Conservation (phyloP, 2,113 vertebrate species). For the Noturus placidus region DNA sequence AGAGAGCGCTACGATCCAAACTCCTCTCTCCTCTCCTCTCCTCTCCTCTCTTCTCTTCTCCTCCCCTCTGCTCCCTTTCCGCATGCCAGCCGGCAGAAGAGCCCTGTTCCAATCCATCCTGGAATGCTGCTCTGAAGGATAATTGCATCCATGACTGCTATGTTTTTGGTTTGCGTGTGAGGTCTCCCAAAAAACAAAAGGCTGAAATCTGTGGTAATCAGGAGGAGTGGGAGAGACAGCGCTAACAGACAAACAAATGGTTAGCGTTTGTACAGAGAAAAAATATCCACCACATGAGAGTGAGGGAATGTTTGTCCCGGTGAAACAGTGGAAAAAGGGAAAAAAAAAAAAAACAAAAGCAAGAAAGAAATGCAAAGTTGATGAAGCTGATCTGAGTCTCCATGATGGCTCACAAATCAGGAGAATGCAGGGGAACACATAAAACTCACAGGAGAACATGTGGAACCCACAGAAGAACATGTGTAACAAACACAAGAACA, state of each 20-base stretch:
- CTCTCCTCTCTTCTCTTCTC: not conserved
- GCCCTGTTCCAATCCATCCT: constrained; percentile 12
- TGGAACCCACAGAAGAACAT: not conserved
- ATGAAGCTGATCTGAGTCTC: constrained; percentile 32
- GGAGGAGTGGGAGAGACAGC: constrained; percentile 48
- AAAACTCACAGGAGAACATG: not conserved
- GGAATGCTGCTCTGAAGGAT: constrained; percentile 43
- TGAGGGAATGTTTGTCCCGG: constrained; percentile 23
- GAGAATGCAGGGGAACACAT: not conserved
- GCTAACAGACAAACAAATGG: constrained; percentile 56
- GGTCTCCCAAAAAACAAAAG: constrained; percentile 46
- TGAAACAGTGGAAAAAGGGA: constrained; percentile 1
- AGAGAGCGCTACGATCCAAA: not conserved
- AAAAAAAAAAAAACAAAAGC: not conserved
- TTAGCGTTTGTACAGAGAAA: constrained; percentile 52
- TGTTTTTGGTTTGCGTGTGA: constrained; percentile 49
- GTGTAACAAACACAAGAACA: not conserved
- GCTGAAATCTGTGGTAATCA: constrained; percentile 54
- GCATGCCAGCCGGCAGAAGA: constrained; percentile 15
- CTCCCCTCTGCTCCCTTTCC: not conserved
- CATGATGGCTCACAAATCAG: constrained; percentile 42
- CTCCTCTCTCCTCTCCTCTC: not conserved
- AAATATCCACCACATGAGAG: constrained; percentile 50
- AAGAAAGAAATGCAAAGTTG: not conserved
- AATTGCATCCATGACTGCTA: constrained; percentile 53